These are phyloP conservation scores for Athalia cordata DNA, from an alignment of 2,888 invertebrate genomes.

Conservation along the genomic window DNA sequence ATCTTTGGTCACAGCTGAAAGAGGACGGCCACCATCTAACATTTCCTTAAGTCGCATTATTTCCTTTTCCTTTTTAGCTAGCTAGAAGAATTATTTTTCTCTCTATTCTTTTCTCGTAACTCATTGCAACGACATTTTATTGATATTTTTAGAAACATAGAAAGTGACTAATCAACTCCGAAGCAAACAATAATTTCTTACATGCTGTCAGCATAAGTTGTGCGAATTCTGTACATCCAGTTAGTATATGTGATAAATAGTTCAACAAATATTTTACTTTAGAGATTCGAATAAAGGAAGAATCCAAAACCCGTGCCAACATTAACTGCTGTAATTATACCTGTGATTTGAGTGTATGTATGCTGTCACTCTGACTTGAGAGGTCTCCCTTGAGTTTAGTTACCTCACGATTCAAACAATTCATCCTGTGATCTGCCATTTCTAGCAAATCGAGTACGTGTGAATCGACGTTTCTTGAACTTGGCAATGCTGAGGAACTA, in stretches of 20 bases:
- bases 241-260: not conserved
- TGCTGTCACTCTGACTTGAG: slow-evolving; percentile 64
- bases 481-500: slow-evolving; percentile 57
- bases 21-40: slow-evolving; percentile 83
- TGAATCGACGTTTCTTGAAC: slow-evolving; percentile 62
- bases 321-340: slow-evolving; percentile 57
- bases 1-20: slow-evolving; percentile 79
- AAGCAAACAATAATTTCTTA: not conserved
- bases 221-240: not conserved
- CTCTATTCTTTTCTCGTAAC: not conserved
- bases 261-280: not conserved
- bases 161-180: not conserved
- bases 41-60: slow-evolving; percentile 81
- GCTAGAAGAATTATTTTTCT: slow-evolving; percentile 56
- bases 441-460: slow-evolving; percentile 64
- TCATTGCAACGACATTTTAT: not conserved
- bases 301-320: slow-evolving; percentile 45
- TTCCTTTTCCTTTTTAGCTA: slow-evolving; percentile 78
- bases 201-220: not conserved
- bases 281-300: slow-evolving; percentile 17
- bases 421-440: slow-evolving; percentile 70
- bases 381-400: slow-evolving; percentile 67
- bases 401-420: slow-evolving; percentile 68
- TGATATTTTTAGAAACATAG: not conserved
- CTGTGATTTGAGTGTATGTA: slow-evolving; percentile 66